phyloP scores from a whole-genome alignment of 2,888 invertebrate species.

The Rotaria socialis region DNA sequence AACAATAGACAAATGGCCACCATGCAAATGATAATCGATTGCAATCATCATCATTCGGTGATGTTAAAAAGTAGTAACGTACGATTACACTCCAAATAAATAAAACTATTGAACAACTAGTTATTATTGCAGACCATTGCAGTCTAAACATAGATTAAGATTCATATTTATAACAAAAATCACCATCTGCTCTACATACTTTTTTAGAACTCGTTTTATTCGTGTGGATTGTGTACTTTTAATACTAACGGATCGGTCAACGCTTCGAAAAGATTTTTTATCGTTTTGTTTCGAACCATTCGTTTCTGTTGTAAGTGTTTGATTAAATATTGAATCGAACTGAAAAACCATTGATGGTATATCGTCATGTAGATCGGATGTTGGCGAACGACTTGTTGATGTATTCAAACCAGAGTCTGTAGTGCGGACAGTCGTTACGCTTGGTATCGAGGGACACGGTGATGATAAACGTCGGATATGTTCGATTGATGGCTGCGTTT shows the following conservation, averaged over 20 bases:
- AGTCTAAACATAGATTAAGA: background rate
- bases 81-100: background rate
- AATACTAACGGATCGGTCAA: background rate
- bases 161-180: too few species aligned
- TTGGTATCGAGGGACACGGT: background rate
- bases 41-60: conserved; percentile 4
- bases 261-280: background rate
- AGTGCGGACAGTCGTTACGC: background rate
- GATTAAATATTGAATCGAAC: background rate
- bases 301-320: background rate
- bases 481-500: background rate
- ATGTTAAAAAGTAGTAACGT: background rate
- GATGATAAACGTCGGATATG: background rate
- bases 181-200: background rate
- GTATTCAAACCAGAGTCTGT: conserved; percentile 18
- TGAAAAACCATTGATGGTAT: background rate
- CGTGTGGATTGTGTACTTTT: background rate
- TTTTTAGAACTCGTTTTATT: background rate
- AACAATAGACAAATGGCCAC: conserved; percentile 23
- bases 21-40: background rate
- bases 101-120: conserved; percentile 10
- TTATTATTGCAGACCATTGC: conserved; percentile 13
- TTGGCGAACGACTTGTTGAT: background rate
- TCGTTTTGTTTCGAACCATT: background rate
- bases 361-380: background rate